Percentiles rank a stretch among this genome's conserved stretches.
Conservation (phyloP, 2,797 vertebrate species). For the Lagorchestes hirsutus region DNA sequence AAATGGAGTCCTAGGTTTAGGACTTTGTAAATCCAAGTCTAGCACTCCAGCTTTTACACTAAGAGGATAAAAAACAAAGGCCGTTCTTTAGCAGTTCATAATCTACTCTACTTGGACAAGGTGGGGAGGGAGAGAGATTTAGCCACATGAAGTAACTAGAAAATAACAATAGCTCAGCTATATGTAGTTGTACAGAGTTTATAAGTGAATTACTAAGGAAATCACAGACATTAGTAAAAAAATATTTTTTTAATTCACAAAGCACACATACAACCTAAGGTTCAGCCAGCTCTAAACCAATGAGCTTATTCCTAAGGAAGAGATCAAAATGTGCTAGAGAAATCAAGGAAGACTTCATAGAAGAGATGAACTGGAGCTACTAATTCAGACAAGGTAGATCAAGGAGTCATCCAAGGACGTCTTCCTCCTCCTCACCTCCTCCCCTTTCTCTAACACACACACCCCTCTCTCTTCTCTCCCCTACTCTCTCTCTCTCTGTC, state of each 20-base stretch:
- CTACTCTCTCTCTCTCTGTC: too few species aligned
- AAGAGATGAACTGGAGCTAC: neutral
- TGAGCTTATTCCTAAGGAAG: neutral
- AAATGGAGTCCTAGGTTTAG: neutral
- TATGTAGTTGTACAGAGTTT: neutral
- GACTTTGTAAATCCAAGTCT: neutral
- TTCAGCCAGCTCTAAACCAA: neutral
- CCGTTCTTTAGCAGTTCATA: neutral
- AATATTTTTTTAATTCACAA: neutral
- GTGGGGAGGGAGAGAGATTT: neutral
- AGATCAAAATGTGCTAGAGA: neutral
- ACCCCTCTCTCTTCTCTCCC: neutral
- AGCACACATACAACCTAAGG: neutral
- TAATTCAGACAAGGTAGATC: neutral
- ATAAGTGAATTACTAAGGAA: neutral
- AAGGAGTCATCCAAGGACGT: neutral
- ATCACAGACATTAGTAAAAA: neutral
- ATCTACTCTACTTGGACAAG: neutral
- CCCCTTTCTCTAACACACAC: neutral
- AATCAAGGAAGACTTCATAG: conserved; percentile 43
- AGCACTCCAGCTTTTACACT: neutral
- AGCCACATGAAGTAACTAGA: neutral
- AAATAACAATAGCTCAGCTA: neutral
- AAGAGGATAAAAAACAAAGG: neutral
- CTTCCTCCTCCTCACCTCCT: neutral